Evolutionary conservation across 2,797 vertebrate species (phyloP), one percentile per base, ranked within the genome.

Genomic region (Hipposideros larvatus): DNA sequence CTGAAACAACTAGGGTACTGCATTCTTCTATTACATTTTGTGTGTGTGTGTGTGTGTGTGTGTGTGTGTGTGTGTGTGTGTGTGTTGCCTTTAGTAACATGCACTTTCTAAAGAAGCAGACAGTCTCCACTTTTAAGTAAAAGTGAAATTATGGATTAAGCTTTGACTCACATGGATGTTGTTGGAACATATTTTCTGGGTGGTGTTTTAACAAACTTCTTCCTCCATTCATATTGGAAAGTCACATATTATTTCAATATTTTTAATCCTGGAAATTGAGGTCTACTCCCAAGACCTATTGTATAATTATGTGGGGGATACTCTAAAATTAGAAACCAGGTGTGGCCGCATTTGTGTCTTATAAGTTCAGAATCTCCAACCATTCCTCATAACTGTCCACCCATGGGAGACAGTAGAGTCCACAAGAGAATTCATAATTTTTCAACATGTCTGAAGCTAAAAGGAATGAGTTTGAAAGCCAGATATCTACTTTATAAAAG

Each of bases 201-300:
- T 79, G 78, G 34, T 87, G 51, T 83, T 37, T 82, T 78, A 78
- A 91, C 93, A n/a, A 41, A 7, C 48, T 61, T 34, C 48, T 68
- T 66, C 21, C n/a, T 5, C 53, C 4, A 31, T 61, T 70, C 15
- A 57, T 74, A 16, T 13, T 73, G 79, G 41, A 73, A 88, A 77
- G 19, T 66, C 65, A 57, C 7, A 77, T 21, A 21, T 18, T 53
- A 63, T 73, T 78, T 91, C 51, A 91, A 13, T 28, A 37, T 28
- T 85, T 89, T 89, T 57, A 78, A 37, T 41, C 16, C 24, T 85
- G 55, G 53, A 53, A 92, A 70, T 90, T 83, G 68, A 89, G 51
- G 37, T 82, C 48, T 74, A 31, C 11, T 91, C 41, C 53, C 28
- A 74, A 70, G 34, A 65, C 46, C 28, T 51, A 18, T 53, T 79